Percentiles rank a stretch among this genome's conserved stretches.
phyloP scores from a whole-genome alignment of 2,113 vertebrate genomes.

The Cephalopholis sonnerati region DNA sequence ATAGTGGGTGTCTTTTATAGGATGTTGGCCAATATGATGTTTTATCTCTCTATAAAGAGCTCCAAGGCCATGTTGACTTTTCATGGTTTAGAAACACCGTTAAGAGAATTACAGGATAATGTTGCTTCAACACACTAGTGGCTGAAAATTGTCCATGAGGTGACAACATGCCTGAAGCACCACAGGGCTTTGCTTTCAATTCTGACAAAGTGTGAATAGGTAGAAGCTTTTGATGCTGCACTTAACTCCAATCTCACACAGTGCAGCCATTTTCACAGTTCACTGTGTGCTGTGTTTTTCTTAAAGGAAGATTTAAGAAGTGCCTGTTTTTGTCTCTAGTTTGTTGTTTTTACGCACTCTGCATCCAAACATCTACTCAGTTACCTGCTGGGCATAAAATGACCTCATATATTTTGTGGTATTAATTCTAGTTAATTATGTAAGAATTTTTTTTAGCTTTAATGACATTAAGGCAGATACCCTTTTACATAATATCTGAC shows the following conservation, averaged over 20 bases:
- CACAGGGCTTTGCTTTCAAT: slow-evolving; percentile 49
- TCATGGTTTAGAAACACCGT: slow-evolving; percentile 42
- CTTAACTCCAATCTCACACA: slow-evolving; percentile 61
- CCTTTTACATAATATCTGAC: neutral
- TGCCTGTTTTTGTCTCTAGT: slow-evolving; percentile 14
- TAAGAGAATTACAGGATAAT: slow-evolving; percentile 41
- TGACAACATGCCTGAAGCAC: slow-evolving; percentile 44
- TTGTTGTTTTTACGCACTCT: slow-evolving; percentile 23
- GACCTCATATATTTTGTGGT: neutral
- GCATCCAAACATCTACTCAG: neutral
- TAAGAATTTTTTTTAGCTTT: neutral
- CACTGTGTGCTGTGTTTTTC: slow-evolving; percentile 1
- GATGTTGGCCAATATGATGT: slow-evolving; percentile 74
- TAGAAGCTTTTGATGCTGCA: slow-evolving; percentile 63
- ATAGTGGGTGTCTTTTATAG: slow-evolving; percentile 70
- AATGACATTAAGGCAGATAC: neutral
- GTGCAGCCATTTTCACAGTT: slow-evolving; percentile 2
- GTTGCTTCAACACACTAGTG: slow-evolving; percentile 28
- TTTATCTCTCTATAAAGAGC: slow-evolving; percentile 78
- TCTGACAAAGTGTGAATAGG: slow-evolving; percentile 60
- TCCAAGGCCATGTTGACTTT: slow-evolving; percentile 76
- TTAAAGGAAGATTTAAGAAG: slow-evolving; percentile 5
- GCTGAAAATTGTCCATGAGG: slow-evolving; percentile 50
- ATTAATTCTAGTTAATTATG: neutral
- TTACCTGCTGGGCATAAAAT: neutral